Evolutionary conservation across 2,888 invertebrate species (phyloP).

Genomic region (Ligdia adustata): DNA sequence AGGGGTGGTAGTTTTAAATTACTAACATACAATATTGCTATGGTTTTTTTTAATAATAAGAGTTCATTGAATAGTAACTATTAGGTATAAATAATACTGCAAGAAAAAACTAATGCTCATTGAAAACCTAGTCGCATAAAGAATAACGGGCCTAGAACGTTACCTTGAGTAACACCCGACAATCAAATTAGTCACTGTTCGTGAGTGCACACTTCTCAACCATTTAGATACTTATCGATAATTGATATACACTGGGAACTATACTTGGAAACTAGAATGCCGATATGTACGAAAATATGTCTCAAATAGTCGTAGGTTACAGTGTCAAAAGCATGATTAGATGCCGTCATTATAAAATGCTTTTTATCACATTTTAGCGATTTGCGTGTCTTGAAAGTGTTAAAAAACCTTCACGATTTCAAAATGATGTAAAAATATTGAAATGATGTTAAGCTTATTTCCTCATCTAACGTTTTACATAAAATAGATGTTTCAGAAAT

Average conservation of each 20-base stretch:
- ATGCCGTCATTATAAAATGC: neutral
- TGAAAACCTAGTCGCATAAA: constrained; percentile 14
- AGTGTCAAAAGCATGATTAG: constrained; percentile 17
- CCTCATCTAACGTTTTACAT: too few relatives aligned
- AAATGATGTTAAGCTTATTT: too few relatives aligned
- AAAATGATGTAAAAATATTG: too few relatives aligned
- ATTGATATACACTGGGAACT: constrained; percentile 46
- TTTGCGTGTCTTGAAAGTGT: too few relatives aligned
- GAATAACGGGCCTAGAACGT: constrained; percentile 46
- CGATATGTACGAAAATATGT: constrained; percentile 16
- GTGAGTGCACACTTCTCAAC: constrained; percentile 64
- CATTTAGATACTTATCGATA: constrained; percentile 58
- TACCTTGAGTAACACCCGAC: constrained; percentile 59
- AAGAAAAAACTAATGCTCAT: neutral
- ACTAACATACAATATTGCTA: too few relatives aligned
- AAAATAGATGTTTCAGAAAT: too few relatives aligned
- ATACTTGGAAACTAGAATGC: constrained; percentile 22
- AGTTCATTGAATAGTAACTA: too few relatives aligned
- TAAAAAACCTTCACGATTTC: too few relatives aligned
- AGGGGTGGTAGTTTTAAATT: too few relatives aligned
- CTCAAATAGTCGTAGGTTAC: constrained; percentile 13
- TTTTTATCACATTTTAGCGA: constrained; percentile 11
- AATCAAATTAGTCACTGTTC: constrained; percentile 69
- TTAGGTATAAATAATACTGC: too few relatives aligned
- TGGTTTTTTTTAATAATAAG: too few relatives aligned